Base-by-base conservation (phyloP, 1,140 invertebrate genomes). In the Drosophila rhopaloa region DNA sequence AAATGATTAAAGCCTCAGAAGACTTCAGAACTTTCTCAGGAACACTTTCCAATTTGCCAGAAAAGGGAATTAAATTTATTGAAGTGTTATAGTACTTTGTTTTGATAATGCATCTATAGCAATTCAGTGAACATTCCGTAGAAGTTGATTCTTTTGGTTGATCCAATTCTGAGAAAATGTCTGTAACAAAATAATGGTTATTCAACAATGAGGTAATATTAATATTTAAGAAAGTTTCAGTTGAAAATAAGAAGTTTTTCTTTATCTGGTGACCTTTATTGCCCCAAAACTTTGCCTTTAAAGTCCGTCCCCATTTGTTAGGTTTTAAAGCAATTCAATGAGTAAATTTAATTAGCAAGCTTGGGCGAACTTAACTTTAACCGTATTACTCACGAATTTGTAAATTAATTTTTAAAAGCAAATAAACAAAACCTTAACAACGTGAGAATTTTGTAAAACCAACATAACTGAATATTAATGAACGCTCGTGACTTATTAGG, bases 31-130 rank as follows among this genome's bases (percentile, higher is more conserved):
- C 53, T 46, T 83, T 81, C 10, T 63, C 35, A 0, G 81, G 81
- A 47, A 83, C 56, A n/a, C 7, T 48, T 38, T 84, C 81, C n/a
- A 48, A 44, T 32, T 72, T 84, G 7, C 72, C 81, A 29, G 70
- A 59, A 37, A 80, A 84, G n/a, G 81, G 72, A 37, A 83, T 47
- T 47, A 83, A 43, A 19, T 57, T 76, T 8, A 84, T 66, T 1
- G 65, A 66, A 1, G 76, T 83, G 27, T 37, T 67, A 13, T 80
- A 83, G 37, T 83, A 83, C 65, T 83, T 83, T 5, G 72, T 83
- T 27, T 40, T 71, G 54, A 83, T 80, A 37, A 40, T 48, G 66
- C 81, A 83, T 63, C 76, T 84, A 35, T 40, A 83, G 10, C 40
- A 50, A 44, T 59, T 44, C 1, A 66, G 60, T n/a, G 74, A 63